Percentiles rank a stretch among this genome's conserved stretches.
These are phyloP conservation scores for Bactericera cockerelli DNA, from an alignment of 1,140 invertebrate species.

Conservation along the genomic window DNA sequence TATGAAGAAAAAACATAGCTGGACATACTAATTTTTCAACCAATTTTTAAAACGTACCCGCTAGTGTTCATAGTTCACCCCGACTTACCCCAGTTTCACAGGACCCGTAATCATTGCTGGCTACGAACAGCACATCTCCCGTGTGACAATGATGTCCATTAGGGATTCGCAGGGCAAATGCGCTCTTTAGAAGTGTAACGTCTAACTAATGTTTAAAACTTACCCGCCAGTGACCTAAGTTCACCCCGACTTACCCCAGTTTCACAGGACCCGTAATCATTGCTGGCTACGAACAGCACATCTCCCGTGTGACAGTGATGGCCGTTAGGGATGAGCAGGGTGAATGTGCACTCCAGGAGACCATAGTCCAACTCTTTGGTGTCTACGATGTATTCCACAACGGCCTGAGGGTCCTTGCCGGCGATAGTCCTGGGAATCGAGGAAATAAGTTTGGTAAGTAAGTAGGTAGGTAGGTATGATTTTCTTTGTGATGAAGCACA, in stretches of 20 bases:
- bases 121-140: conserved; percentile 61
- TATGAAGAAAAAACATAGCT: too few relatives aligned
- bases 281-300: conserved; percentile 60
- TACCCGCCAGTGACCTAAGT: too few relatives aligned
- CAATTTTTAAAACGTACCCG: too few relatives aligned
- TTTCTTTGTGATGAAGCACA: too few relatives aligned
- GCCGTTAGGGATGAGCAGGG: conserved; percentile 46
- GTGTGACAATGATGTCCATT: conserved; percentile 53
- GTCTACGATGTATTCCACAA: conserved; percentile 32
- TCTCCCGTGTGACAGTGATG: conserved; percentile 58
- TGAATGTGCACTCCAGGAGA: conserved; percentile 55
- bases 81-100: conserved; percentile 40
- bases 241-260: conserved; percentile 33
- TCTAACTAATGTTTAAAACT: too few relatives aligned
- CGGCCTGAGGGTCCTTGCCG: conserved; percentile 27
- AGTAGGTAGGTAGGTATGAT: too few relatives aligned
- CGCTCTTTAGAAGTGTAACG: conserved; percentile 56
- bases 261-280: conserved; percentile 55
- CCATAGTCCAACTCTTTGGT: conserved; percentile 51
- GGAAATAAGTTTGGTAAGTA: too few relatives aligned
- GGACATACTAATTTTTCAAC: too few relatives aligned
- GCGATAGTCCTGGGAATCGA: conserved; percentile 34
- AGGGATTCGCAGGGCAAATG: conserved; percentile 47
- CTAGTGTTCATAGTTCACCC: too few relatives aligned
- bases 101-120: conserved; percentile 61